phyloP scores from a whole-genome alignment of 2,113 vertebrate genomes.

The Cisticola juncidis region DNA sequence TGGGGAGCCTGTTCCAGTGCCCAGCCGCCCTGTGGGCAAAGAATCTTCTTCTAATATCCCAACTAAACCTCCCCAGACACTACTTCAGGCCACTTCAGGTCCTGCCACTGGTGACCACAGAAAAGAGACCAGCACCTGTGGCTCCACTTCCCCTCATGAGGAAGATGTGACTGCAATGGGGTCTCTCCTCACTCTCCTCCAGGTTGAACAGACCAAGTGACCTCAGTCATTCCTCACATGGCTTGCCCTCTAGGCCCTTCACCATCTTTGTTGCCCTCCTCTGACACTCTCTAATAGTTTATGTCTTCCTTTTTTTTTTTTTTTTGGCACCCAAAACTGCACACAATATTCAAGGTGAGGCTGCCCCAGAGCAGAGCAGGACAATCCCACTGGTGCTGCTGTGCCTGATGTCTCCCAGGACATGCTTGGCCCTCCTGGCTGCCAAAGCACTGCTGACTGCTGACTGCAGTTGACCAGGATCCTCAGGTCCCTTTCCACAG shows the following conservation, averaged over 20 bases:
- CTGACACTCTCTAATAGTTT: neutral
- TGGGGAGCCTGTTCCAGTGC: neutral
- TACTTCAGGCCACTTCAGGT: neutral
- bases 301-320: neutral
- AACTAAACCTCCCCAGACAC: neutral
- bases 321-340: neutral
- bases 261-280: neutral
- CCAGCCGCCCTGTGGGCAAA: accelerated
- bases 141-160: neutral
- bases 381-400: neutral
- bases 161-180: neutral
- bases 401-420: neutral
- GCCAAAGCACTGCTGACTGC: neutral
- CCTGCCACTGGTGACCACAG: neutral
- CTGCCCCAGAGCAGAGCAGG: accelerated
- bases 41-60: neutral
- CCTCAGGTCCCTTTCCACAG: neutral
- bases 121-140: neutral
- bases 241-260: neutral
- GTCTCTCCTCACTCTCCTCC: neutral
- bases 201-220: neutral
- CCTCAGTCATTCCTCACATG: accelerated
- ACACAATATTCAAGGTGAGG: neutral
- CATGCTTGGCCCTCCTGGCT: accelerated
- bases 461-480: accelerated